These are phyloP conservation scores for Lamproptera curius DNA, from an alignment of 2,888 invertebrate species.

Conservation along the genomic window DNA sequence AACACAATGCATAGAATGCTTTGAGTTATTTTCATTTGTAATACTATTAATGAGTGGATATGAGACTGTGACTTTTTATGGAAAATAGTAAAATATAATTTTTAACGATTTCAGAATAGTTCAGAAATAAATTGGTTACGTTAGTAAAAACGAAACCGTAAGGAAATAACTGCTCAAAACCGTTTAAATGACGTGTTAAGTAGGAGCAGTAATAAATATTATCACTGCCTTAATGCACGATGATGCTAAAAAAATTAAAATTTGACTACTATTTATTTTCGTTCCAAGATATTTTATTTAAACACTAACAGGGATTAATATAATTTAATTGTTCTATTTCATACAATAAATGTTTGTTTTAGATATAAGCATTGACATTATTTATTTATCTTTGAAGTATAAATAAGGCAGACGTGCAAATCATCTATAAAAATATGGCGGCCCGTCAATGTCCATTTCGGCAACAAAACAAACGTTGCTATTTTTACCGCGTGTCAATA, in stretches of 20 bases:
- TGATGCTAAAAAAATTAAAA: background rate
- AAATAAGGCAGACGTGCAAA: background rate
- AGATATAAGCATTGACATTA: background rate
- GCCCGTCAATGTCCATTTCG: slow-evolving; percentile 13
- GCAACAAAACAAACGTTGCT: slow-evolving; percentile 26
- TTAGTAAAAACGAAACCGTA: no score
- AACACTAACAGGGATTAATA: background rate
- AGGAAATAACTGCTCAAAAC: no score
- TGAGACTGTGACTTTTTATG: no score
- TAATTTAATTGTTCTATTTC: background rate
- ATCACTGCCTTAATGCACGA: background rate
- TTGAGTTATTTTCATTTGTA: no score
- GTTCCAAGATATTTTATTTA: background rate
- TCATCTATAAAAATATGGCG: background rate
- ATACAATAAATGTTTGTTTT: no score
- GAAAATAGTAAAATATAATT: no score
- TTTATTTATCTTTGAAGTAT: background rate
- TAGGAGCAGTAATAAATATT: background rate
- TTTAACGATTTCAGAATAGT: no score
- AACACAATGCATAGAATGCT: no score
- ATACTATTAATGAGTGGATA: no score
- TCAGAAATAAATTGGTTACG: no score
- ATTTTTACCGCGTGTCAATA: slow-evolving; percentile 50
- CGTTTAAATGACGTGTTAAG: no score
- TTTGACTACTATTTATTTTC: background rate